Evolutionary conservation across 2,888 invertebrate genomes (phyloP), one percentile per base, ranked within the genome.

Genomic region (Calephelis perditalis): DNA sequence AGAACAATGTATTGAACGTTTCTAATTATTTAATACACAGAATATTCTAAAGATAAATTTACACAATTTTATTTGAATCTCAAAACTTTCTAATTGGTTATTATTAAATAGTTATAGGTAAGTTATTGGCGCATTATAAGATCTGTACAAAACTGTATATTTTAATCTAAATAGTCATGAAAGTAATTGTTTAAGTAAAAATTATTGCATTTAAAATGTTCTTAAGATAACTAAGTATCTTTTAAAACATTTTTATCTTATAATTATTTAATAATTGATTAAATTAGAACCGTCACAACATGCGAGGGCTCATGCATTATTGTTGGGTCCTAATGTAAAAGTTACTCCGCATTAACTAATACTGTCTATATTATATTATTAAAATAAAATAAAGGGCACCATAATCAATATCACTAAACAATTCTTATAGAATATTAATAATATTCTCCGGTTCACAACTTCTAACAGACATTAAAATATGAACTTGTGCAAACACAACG

Each of bases 1-100:
- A 87, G 86, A 87, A 88, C 86, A 87, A 81, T 83, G 85, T 85
- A 82, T 84, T 87, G 84, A 87, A 88, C 87, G 77, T 82, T 76
- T 74, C 83, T 84, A 84, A 71, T 78, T 68, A 79, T 77, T 77
- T 67, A 68, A 71, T 70, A 70, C 69, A 79, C 75, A 76, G 68
- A 76, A 74, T 74, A 80, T 78, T 78, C 78, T 84, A 82, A 73
- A 76, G 73, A 78, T 81, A 81, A 75, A 72, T 75, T 78, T 76
- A 78, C 65, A 72, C 75, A 73, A 71, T 73, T 70, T 73, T 66
- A 66, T 70, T 72, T 71, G 70, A 68, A 68, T 69, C 70, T 74
- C 63, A 75, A 81, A 83, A 79, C 76, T 71, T 70, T 76, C 79
- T 82, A 82, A 73, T 77, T 71, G 75, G 73, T 77, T 69, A 71